Evolutionary conservation across 2,113 vertebrate genomes (phyloP).

Genomic region (Macquaria australasica): DNA sequence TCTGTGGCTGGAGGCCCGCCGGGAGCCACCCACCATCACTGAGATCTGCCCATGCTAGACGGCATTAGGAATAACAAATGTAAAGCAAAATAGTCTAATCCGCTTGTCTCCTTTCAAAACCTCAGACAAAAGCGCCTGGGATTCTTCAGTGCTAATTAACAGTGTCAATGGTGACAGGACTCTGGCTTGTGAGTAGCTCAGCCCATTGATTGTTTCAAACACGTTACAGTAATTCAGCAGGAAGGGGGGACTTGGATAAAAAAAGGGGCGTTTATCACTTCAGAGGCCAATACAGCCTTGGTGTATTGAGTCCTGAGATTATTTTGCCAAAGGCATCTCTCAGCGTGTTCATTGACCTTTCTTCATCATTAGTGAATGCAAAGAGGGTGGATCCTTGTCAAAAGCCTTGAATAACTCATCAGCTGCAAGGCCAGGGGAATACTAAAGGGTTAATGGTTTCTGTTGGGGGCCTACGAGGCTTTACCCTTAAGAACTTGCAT

Average conservation of each 20-base stretch:
- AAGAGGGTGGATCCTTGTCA: constrained; percentile 66
- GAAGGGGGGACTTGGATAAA: constrained; percentile 47
- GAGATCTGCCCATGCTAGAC: constrained; percentile 61
- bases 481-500: constrained; percentile 66
- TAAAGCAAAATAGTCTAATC: constrained; percentile 76
- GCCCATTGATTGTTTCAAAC: constrained; percentile 71
- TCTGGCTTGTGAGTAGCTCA: constrained; percentile 66
- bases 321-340: constrained; percentile 72
- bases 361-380: constrained; percentile 70
- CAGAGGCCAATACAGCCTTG: constrained; percentile 56
- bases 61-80: constrained; percentile 74
- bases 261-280: constrained; percentile 68
- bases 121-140: constrained; percentile 72
- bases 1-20: constrained; percentile 46
- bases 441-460: constrained; percentile 75
- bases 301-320: constrained; percentile 55
- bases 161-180: constrained; percentile 72
- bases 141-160: constrained; percentile 76
- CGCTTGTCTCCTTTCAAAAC: constrained; percentile 63
- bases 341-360: constrained; percentile 66
- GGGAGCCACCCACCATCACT: constrained; percentile 66
- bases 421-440: constrained; percentile 57
- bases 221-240: constrained; percentile 53
- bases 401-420: constrained; percentile 70
- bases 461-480: constrained; percentile 61